Conservation (phyloP, 2,888 invertebrate genomes). For the Apodemia hepburni region DNA sequence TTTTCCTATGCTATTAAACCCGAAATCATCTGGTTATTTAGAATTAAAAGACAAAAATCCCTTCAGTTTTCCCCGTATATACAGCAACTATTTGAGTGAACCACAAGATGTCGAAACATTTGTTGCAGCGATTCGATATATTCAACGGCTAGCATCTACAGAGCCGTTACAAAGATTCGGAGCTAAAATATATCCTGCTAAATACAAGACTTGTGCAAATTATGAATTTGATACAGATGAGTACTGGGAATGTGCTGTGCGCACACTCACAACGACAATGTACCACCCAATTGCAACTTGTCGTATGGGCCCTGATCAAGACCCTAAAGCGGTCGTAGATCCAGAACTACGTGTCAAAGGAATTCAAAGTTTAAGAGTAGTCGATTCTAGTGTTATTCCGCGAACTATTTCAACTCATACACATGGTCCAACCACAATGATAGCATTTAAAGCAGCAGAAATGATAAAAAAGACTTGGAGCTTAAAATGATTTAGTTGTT, state of each 20-base stretch:
- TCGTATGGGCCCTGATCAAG: conserved; percentile 84
- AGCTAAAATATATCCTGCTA: conserved; percentile 70
- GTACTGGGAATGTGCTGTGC: conserved; percentile 86
- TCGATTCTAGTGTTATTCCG: conserved; percentile 85
- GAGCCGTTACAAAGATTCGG: conserved; percentile 81
- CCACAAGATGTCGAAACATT: conserved; percentile 79
- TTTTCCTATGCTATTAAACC: conserved; percentile 87
- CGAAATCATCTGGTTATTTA: conserved; percentile 85
- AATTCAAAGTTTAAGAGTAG: conserved; percentile 80
- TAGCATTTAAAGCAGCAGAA: conserved; percentile 86
- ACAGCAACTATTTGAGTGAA: conserved; percentile 89
- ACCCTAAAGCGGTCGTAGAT: conserved; percentile 83
- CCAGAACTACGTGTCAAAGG: conserved; percentile 82
- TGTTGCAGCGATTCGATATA: conserved; percentile 81
- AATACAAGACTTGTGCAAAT: conserved; percentile 74
- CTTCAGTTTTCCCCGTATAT: conserved; percentile 86
- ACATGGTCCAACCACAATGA: conserved; percentile 84
- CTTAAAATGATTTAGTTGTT: not conserved
- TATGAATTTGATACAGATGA: conserved; percentile 78
- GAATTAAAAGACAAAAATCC: conserved; percentile 87
- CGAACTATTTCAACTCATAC: conserved; percentile 83
- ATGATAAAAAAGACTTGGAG: conserved; percentile 78
- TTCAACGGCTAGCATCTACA: conserved; percentile 78
- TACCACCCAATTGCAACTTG: conserved; percentile 85
- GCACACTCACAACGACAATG: conserved; percentile 80